Base-by-base conservation (phyloP, 2,888 invertebrate species). In the Noctua comes region DNA sequence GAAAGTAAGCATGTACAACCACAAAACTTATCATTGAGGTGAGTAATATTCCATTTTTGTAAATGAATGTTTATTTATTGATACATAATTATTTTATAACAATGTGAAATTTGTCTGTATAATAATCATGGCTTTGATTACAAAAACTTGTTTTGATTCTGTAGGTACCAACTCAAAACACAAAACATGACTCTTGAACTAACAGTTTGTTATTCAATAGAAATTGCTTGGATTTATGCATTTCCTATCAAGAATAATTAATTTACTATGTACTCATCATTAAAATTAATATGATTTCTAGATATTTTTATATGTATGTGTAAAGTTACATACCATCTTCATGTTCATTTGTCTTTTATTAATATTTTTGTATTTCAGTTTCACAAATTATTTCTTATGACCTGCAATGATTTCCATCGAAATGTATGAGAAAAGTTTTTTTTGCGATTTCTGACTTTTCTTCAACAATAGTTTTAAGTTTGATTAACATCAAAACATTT, bases 1-100 rank as follows among this genome's bases (percentile, higher is more conserved):
- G 13, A 59, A 71, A 59, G 51, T 84, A 57, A 84, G 73, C 81
- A 84, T 84, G 82, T 70, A 59, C 31, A 43, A 59, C 40, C 57
- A 43, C 16, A 65, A 36, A 68, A 83, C 18, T 46, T 65, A 40
- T 57, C 31, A 40, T 43, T 51, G 16, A 69, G 65, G 80, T 65
- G 43, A 69, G 78, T 78, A 43, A 27, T 57, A 18, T 10, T 24
- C 21, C 24, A 24, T 21, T 71, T 24, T n/a, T n/a, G 21, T 36
- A 36, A 73, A 43, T 18, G 54, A 64, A 54, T 18, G n/a, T 13
- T 54, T 24, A 18, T 21, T 16, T 16, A 64, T 43, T 66, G 7
- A n/a, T 16, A 66, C 16, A 1, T 7, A 43, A 3, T 66, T 24
- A 43, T 66, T 40, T 43, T 8, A 16, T 24, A 24, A 43, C 18